These are phyloP conservation scores for Ochlodes sylvanus DNA, from an alignment of 2,888 invertebrate genomes.

Conservation along the genomic window DNA sequence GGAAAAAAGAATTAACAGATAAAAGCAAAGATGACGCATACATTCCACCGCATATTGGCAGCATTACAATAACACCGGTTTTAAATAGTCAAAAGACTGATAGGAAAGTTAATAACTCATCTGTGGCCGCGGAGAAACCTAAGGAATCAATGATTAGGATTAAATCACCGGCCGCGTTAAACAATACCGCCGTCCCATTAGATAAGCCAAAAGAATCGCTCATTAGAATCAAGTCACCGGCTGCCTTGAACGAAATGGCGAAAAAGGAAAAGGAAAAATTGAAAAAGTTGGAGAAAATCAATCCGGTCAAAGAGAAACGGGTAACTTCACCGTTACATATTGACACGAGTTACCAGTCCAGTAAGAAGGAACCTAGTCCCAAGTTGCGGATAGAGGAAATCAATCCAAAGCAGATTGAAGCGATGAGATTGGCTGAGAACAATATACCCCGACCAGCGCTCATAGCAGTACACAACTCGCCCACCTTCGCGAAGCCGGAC, in stretches of 20 bases:
- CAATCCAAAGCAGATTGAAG: slow-evolving; percentile 69
- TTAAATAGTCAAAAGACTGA: slow-evolving; percentile 57
- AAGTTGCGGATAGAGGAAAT: slow-evolving; percentile 62
- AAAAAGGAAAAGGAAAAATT: slow-evolving; percentile 56
- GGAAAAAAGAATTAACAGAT: slow-evolving; percentile 52
- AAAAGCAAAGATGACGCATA: slow-evolving; percentile 67
- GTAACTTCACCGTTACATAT: slow-evolving; percentile 64
- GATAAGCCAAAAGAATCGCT: slow-evolving; percentile 59
- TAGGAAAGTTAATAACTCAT: slow-evolving; percentile 49
- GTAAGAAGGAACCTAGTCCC: slow-evolving; percentile 65
- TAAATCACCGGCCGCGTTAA: slow-evolving; percentile 75
- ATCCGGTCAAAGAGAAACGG: slow-evolving; percentile 52
- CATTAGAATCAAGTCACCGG: slow-evolving; percentile 76
- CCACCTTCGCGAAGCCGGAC: slow-evolving; percentile 76
- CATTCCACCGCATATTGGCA: slow-evolving; percentile 74
- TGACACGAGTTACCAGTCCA: slow-evolving; percentile 63
- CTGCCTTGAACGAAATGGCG: slow-evolving; percentile 76
- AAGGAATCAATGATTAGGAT: slow-evolving; percentile 68
- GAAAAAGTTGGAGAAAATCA: slow-evolving; percentile 55
- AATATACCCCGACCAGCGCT: slow-evolving; percentile 72
- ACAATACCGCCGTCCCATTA: slow-evolving; percentile 16
- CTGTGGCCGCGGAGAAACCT: slow-evolving; percentile 45
- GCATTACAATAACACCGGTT: slow-evolving; percentile 79
- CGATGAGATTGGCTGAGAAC: slow-evolving; percentile 67
- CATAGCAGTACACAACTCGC: slow-evolving; percentile 72